phyloP scores from a whole-genome alignment of 1,140 invertebrate species.

The Hydropsyche tenuis region DNA sequence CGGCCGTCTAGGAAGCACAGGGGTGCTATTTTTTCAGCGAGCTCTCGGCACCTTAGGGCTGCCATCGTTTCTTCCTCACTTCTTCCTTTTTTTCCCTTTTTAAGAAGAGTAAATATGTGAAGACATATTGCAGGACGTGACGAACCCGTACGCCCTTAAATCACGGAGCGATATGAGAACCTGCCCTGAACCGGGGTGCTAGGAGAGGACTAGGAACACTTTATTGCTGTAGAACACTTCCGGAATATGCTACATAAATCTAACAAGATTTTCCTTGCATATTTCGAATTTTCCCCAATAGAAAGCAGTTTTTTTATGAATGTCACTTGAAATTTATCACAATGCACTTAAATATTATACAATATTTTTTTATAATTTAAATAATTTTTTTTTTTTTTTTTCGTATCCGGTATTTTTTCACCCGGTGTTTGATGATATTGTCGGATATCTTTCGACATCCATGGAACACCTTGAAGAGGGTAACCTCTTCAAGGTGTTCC shows the following conservation, averaged over 20 bases:
- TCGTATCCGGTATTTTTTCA: too few species aligned
- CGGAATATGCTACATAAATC: too few species aligned
- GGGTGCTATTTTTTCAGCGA: slow-evolving; percentile 28
- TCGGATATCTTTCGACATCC: too few species aligned
- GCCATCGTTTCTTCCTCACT: slow-evolving; percentile 5
- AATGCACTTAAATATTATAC: too few species aligned
- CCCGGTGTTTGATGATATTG: too few species aligned
- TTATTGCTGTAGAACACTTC: too few species aligned
- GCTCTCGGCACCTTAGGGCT: slow-evolving; percentile 1
- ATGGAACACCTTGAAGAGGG: too few species aligned
- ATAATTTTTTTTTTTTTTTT: too few species aligned
- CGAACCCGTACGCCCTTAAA: slow-evolving; percentile 42
- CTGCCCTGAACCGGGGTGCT: slow-evolving; percentile 6
- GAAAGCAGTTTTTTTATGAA: neutral
- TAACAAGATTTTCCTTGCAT: too few species aligned
- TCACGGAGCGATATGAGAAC: slow-evolving; percentile 42
- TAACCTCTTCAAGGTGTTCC: too few species aligned
- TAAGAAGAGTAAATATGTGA: slow-evolving; percentile 50
- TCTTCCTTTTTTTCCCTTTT: slow-evolving; percentile 40
- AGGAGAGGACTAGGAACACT: too few species aligned
- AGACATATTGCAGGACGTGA: slow-evolving; percentile 50
- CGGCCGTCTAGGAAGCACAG: slow-evolving; percentile 29
- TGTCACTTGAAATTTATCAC: neutral
- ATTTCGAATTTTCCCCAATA: neutral
- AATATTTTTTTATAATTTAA: too few species aligned